Percentiles rank a stretch among this genome's conserved stretches.
Evolutionary conservation across 2,113 vertebrate species (phyloP).

Genomic region (Brienomyrus brachyistius): DNA sequence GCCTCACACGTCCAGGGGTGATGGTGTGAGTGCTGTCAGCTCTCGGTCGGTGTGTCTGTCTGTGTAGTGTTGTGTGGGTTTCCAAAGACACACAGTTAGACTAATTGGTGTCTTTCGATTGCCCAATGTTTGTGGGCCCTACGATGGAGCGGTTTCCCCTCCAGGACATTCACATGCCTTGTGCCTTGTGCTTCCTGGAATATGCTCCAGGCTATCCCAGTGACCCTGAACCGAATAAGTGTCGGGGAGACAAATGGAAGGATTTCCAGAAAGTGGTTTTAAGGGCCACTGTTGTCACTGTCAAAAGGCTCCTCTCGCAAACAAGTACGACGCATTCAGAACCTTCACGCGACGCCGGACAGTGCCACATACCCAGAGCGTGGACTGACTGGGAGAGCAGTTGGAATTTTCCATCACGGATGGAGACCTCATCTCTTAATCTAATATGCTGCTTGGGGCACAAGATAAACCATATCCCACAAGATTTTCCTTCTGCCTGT

Average conservation of each 20-base stretch:
- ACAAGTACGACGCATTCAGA: background rate
- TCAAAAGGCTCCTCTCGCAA: background rate
- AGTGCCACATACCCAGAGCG: background rate
- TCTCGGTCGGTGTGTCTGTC: background rate
- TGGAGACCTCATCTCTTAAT: background rate
- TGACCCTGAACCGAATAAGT: background rate
- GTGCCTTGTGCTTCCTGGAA: background rate
- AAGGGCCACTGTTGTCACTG: background rate
- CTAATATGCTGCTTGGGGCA: background rate
- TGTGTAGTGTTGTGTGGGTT: background rate
- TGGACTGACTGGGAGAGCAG: background rate
- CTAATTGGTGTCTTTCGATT: background rate
- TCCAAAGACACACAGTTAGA: background rate
- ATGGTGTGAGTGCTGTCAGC: background rate
- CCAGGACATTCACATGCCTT: background rate
- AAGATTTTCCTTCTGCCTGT: background rate
- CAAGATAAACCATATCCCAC: background rate
- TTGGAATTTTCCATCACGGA: background rate
- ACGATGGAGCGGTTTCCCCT: background rate
- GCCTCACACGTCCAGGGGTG: background rate
- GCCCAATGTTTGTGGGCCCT: background rate
- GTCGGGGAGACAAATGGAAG: background rate
- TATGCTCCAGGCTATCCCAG: background rate
- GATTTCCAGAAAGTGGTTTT: background rate
- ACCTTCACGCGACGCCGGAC: background rate